Evolutionary conservation across 2,888 invertebrate species (phyloP), one percentile per base, ranked within the genome.

Genomic region (Synanthedon myopaeformis): DNA sequence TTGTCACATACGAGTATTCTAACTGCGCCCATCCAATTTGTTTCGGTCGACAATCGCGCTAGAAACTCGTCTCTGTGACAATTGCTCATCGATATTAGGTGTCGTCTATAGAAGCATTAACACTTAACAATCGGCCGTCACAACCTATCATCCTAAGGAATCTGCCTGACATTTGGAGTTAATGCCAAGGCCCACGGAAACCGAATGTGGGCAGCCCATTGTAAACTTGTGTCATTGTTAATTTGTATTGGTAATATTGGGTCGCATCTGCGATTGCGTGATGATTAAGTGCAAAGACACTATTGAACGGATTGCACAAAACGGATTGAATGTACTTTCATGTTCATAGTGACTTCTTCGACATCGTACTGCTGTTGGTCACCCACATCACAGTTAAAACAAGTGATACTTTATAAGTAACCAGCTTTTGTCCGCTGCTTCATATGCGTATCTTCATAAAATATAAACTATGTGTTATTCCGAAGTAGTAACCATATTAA

Each of bases 171-270:
- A 63, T 78, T 79, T 77, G 65, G 64, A 59, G 61, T 69, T 76
- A 86, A 86, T 86, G 85, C 80, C 86, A 87, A 85, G 86, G 85
- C 70, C 70, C 58, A 57, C 64, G 57, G 60, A 64, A 62, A 63
- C 56, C 52, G 52, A 61, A 74, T 74, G 82, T 85, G 80, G 82
- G 83, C 71, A 68, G 81, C 28, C 73, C 63, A 78, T 79, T 79
- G 77, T 82, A 64, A 66, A 71, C 67, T 64, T 61, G 60, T 74
- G 66, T 71, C 74, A 79, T 80, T 79, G 79, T 77, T 75, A 76
- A 76, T 78, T 70, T 74, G 68, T 72, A 74, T 76, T 70, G 68
- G 63, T 62, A 71, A 68, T 71, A 76, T 70, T 69, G 65, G 65
- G 63, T 63, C 65, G 66, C 70, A 72, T 58, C 60, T 68, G 70